Evolutionary conservation across 2,888 invertebrate genomes (phyloP), one percentile per base, ranked within the genome.

Genomic region (Melinopterus prodromus): DNA sequence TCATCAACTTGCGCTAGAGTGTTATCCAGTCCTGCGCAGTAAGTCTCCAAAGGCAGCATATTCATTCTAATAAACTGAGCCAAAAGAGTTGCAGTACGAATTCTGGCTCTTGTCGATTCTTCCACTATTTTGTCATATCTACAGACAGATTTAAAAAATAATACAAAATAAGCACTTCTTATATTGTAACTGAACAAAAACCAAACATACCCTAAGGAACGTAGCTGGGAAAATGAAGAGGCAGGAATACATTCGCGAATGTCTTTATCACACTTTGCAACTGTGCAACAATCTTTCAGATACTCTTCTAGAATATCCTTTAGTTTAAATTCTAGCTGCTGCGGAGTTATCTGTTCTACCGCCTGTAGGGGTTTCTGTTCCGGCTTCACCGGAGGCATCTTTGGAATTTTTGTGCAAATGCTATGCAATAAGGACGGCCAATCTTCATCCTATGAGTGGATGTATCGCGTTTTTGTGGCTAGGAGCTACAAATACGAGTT

Each of bases 51-150:
- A 2, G 53, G 53, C 12, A 53, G 12, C 12, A 12, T 53, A 9
- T 53, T 53, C 53, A 1, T 53, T 9, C 53, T 7, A 53, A 53
- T 53, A 53, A 53, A 53, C 53, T 53, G 53, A 53, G 53, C 53
- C 1, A 53, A 53, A 53, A 53, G 53, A 12, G 53, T 53, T 2
- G 53, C 53, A 53, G 53, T 53, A 53, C 53, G 53, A 53, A 53
- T 53, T 53, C 53, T 53, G 12, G 53, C 53, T 6, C 5, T 53
- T 53, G 9, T 53, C 5, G 53, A 53, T 53, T 53, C 53, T 53
- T 53, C 53, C 53, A 53, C 7, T 53, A 53, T 53, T 53, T 53
- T 53, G 53, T 53, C 53, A 12, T 53, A 88, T 79, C 88, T 88
- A 82, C 6, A 84, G 85, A 3, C 15, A 76, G 16, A 26, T 26